A percentile compares a stretch with the other conserved stretches of the same genome.
Evolutionary conservation across 2,888 invertebrate species (phyloP).

Genomic region (Alviniconcha strummeri): DNA sequence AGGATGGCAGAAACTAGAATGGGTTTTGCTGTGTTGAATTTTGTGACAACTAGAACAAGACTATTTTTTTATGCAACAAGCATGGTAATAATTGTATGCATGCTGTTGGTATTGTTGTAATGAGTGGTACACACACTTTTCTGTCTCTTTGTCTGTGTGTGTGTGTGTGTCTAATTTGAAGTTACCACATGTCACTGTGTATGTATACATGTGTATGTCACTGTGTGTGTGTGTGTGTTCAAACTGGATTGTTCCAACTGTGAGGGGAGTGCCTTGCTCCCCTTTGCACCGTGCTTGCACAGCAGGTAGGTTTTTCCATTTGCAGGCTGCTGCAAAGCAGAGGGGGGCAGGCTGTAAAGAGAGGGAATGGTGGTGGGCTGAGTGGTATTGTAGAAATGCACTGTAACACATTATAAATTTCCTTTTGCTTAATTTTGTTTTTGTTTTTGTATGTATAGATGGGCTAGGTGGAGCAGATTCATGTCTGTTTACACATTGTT

Average conservation of each 20-base stretch:
- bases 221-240: background rate
- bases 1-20: background rate
- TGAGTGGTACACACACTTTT: background rate
- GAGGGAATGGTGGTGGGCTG: background rate
- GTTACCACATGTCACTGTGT: background rate
- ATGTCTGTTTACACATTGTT: background rate
- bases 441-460: background rate
- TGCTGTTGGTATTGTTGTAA: background rate
- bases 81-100: background rate
- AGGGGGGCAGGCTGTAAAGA: background rate
- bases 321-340: too few relatives aligned
- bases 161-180: background rate
- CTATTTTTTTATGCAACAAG: background rate
- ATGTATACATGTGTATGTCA: background rate
- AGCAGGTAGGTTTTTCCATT: background rate
- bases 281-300: too few relatives aligned
- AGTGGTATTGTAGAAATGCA: background rate
- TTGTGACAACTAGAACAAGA: background rate
- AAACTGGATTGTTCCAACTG: background rate
- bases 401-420: too few relatives aligned
- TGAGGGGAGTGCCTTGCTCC: background rate
- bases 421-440: background rate
- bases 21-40: background rate
- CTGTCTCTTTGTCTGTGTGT: background rate
- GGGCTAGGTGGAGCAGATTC: background rate